These are phyloP conservation scores for Xenops minutus DNA, from an alignment of 2,797 vertebrate species.

Conservation along the genomic window DNA sequence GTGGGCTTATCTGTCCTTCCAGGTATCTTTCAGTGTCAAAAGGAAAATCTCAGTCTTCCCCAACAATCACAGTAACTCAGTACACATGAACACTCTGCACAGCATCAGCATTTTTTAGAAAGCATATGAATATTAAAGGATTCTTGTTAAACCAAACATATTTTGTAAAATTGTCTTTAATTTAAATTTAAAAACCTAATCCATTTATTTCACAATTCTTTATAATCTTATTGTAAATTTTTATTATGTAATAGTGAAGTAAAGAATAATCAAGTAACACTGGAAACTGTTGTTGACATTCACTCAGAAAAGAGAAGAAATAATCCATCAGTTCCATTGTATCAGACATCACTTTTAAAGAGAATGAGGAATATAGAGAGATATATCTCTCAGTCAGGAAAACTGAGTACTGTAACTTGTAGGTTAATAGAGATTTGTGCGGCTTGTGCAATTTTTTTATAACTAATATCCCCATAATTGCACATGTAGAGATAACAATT, in stretches of 20 bases:
- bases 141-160: neutral
- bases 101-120: neutral
- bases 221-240: neutral
- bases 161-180: constrained; percentile 40
- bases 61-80: neutral
- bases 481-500: neutral
- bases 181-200: neutral
- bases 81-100: neutral
- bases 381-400: neutral
- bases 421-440: neutral
- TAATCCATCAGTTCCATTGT: neutral
- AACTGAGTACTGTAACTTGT: neutral
- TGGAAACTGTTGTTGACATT: neutral
- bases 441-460: constrained; percentile 9
- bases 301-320: neutral
- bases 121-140: neutral
- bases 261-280: neutral
- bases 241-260: neutral
- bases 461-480: constrained; percentile 28
- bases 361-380: neutral
- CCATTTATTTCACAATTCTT: neutral
- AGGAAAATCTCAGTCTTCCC: neutral
- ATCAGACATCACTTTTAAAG: neutral
- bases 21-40: neutral
- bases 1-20: neutral